Evolutionary conservation across 2,888 invertebrate species (phyloP), one percentile per base, ranked within the genome.

Genomic region (Drosophila borborema): DNA sequence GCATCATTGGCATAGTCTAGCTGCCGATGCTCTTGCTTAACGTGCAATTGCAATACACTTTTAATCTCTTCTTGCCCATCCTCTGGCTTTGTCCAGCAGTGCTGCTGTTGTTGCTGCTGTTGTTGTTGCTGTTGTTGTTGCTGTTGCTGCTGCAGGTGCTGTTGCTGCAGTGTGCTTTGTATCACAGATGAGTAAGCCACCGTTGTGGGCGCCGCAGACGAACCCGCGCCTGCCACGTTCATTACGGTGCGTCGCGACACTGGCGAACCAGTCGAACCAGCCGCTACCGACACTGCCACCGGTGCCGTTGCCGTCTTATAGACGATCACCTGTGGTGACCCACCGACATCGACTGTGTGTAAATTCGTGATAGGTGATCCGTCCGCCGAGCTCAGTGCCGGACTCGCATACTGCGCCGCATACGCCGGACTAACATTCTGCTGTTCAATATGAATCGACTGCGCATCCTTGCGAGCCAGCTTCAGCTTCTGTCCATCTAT

Each of bases 141-240:
- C 12, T 82, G 77, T 43, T 79, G 81, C 28, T 85, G 89, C 34
- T 86, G 86, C 48, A 70, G 68, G 40, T 81, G 82, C 41, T 89
- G 91, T 41, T 91, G 91, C 51, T 91, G 92, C 69, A 91, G 77
- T 61, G 91, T 91, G 70, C 92, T 92, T 89, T 82, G 96, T 88
- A 97, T 97, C 72, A 97, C 97, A 78, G 97, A 97, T 59, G 97
- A 96, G 92, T 97, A 97, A 65, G 95, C 97, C 72, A 97, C 96
- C 91, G 95, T 90, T 66, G 90, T 81, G 53, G 86, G 86, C 46
- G 82, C 74, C 69, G 88, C 86, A 82, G 92, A 90, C 90, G 92
- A 91, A 74, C 88, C 85, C 71, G 92, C 90, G 88, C 89, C 91
- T 81, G 88, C 80, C 80, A 82, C 83, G 56, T 82, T 80, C 66